phyloP scores from a whole-genome alignment of 1,140 invertebrate genomes.

The Metopolophium dirhodum region DNA sequence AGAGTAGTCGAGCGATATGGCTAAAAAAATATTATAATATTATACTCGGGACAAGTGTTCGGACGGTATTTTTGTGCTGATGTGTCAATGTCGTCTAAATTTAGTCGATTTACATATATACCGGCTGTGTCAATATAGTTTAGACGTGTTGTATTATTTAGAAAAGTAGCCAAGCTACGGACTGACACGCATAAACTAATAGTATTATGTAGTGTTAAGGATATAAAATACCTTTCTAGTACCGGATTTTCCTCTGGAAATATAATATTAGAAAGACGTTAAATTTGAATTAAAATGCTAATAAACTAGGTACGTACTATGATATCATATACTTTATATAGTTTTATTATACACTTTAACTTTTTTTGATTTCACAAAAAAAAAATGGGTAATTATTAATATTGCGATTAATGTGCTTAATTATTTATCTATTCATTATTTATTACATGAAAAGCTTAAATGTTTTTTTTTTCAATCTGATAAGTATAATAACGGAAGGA shows the following conservation, averaged over 20 bases:
- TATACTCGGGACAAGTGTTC: neutral
- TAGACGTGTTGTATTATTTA: neutral
- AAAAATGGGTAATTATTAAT: neutral
- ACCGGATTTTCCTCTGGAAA: neutral
- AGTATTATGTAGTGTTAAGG: neutral
- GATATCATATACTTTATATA: neutral
- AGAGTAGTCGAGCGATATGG: neutral
- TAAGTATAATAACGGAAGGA: neutral
- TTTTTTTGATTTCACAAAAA: too few relatives aligned
- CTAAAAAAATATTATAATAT: neutral
- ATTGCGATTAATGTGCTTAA: neutral
- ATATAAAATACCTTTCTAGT: neutral
- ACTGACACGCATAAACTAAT: neutral
- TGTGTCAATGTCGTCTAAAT: conserved; percentile 14
- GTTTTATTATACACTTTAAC: too few relatives aligned
- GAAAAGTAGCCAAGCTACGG: neutral
- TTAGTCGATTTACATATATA: neutral
- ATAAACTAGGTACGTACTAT: neutral
- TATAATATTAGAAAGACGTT: neutral
- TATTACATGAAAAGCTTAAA: too few relatives aligned
- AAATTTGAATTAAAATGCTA: neutral
- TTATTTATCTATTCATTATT: too few relatives aligned
- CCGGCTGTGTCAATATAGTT: conserved; percentile 22
- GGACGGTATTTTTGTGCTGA: neutral
- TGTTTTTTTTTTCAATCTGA: neutral